Percentiles rank a stretch among this genome's conserved stretches.
phyloP scores from a whole-genome alignment of 2,888 invertebrate species.

The Urechis unicinctus region DNA sequence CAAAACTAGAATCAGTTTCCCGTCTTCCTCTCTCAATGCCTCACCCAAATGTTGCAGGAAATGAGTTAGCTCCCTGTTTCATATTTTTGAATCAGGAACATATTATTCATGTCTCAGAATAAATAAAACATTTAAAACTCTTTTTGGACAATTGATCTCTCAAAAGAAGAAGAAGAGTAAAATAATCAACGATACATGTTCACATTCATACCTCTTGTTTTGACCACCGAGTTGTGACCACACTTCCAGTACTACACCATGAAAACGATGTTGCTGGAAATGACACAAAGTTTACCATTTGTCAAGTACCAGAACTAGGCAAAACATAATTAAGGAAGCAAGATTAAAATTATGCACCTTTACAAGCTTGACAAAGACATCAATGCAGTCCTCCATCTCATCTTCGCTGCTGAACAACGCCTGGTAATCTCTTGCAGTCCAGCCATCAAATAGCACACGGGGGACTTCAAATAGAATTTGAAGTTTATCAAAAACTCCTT shows the following conservation, averaged over 20 bases:
- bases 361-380: slow-evolving; percentile 61
- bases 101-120: no score
- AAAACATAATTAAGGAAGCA: no score
- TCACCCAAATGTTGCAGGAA: slow-evolving; percentile 45
- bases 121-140: no score
- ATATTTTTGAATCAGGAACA: slow-evolving; percentile 2
- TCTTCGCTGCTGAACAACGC: slow-evolving; percentile 64
- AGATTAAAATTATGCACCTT: no score
- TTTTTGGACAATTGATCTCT: no score
- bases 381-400: slow-evolving; percentile 64
- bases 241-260: slow-evolving; percentile 84
- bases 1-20: slow-evolving; percentile 41
- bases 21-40: slow-evolving; percentile 29
- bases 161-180: no score
- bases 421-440: slow-evolving; percentile 70
- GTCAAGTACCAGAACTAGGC: no score
- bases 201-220: slow-evolving; percentile 32
- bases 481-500: not conserved
- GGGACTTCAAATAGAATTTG: slow-evolving; percentile 64
- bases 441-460: slow-evolving; percentile 80
- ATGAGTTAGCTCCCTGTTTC: slow-evolving; percentile 40
- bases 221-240: slow-evolving; percentile 77
- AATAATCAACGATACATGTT: slow-evolving; percentile 9
- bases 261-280: slow-evolving; percentile 72
- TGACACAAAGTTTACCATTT: slow-evolving; percentile 13